A percentile compares a stretch with the other conserved stretches of the same genome.
Evolutionary conservation across 1,140 invertebrate species (phyloP).

Genomic region (Zaprionus ornatus): DNA sequence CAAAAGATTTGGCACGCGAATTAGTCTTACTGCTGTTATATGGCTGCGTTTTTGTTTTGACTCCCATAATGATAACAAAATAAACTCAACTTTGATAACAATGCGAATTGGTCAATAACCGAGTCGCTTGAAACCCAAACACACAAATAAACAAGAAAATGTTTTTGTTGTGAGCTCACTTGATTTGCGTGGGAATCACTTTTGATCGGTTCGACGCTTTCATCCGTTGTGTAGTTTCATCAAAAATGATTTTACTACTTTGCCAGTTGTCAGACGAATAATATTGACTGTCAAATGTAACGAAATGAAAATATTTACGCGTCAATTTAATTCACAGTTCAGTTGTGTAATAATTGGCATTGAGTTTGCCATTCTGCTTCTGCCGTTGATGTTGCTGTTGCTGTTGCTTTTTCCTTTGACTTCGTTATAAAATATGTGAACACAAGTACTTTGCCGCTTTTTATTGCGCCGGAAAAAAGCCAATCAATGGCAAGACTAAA

Average conservation of each 20-base stretch:
- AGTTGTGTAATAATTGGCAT: constrained; percentile 53
- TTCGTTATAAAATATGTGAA: constrained; percentile 38
- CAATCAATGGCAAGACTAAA: constrained; percentile 51
- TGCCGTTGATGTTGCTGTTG: background rate
- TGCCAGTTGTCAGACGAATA: constrained; percentile 3
- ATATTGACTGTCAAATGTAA: constrained; percentile 35
- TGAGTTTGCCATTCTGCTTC: constrained; percentile 23
- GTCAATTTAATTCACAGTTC: constrained; percentile 60
- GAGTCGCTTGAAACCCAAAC: background rate
- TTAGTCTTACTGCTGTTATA: constrained; percentile 11
- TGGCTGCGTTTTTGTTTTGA: constrained; percentile 11
- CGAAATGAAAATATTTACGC: constrained; percentile 71
- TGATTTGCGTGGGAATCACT: constrained; percentile 10
- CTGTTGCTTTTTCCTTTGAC: constrained; percentile 20
- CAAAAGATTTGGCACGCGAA: constrained; percentile 18
- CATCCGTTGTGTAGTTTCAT: constrained; percentile 11
- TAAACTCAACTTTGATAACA: constrained; percentile 5
- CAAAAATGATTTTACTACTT: constrained; percentile 6
- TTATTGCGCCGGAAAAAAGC: constrained; percentile 59
- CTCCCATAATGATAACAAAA: constrained; percentile 21
- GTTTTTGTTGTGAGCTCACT: constrained; percentile 1
- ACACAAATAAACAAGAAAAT: constrained; percentile 12
- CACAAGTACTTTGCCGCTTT: constrained; percentile 38
- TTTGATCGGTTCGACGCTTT: background rate
- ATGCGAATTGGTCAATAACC: constrained; percentile 10